Evolutionary conservation across 2,888 invertebrate species (phyloP).

Genomic region (Stramonita haemastoma): DNA sequence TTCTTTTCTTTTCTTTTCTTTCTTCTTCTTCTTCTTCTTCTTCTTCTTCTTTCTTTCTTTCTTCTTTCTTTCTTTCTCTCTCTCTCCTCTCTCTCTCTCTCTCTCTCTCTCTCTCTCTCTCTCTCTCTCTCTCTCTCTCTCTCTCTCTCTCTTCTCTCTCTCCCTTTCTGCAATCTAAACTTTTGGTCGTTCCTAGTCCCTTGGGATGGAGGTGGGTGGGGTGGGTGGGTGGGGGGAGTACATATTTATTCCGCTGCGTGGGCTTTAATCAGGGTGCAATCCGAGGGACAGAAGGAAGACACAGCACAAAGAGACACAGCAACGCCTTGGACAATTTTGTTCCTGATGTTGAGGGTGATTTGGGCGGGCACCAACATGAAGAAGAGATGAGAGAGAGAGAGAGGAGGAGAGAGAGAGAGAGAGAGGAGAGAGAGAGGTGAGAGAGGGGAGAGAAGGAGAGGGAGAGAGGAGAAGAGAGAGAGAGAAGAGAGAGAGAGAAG

Average conservation of each 20-base stretch:
- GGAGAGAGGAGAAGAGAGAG: background rate
- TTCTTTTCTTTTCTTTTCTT: background rate
- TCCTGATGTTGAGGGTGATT: no score
- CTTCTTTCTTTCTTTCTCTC: background rate
- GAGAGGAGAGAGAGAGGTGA: background rate
- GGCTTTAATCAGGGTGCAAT: no score
- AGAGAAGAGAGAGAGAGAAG: background rate
- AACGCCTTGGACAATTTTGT: no score
- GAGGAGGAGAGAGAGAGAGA: background rate
- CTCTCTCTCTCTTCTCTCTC: slow-evolving; percentile 35
- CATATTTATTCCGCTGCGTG: no score
- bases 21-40: background rate
- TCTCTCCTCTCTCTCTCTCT: background rate
- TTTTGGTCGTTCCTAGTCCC: background rate
- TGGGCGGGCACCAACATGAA: no score
- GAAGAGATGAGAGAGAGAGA: background rate
- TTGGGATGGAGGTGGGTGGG: no score
- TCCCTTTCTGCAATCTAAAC: background rate
- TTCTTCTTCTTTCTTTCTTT: background rate
- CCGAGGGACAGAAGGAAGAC: background rate
- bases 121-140: background rate
- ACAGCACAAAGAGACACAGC: no score
- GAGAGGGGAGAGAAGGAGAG: background rate
- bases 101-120: slow-evolving; percentile 13
- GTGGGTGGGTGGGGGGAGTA: no score